phyloP scores from a whole-genome alignment of 2,797 vertebrate genomes.

The Oryzias sinensis region DNA sequence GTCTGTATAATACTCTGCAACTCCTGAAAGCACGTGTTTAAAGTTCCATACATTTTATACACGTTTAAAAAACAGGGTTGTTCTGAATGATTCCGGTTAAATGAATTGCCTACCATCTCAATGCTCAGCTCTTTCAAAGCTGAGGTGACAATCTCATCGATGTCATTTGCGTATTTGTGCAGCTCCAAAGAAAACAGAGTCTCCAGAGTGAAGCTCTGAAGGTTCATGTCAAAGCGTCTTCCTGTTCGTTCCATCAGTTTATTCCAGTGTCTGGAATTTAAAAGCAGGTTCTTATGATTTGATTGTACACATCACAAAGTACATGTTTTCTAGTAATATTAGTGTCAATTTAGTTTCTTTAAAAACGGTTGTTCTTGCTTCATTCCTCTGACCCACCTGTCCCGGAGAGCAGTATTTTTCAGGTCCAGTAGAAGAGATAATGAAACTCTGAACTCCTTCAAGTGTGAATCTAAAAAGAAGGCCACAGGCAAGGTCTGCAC shows the following conservation, averaged over 20 bases:
- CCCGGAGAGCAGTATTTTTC: conserved; percentile 91
- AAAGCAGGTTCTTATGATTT: conserved; percentile 3
- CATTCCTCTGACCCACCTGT: conserved; percentile 78
- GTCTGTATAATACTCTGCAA: conserved; percentile 89
- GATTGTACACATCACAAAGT: neutral
- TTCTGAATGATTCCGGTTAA: neutral
- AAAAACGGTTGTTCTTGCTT: neutral
- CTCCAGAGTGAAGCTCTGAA: conserved; percentile 89
- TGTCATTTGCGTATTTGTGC: conserved; percentile 82
- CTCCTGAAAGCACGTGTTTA: conserved; percentile 72
- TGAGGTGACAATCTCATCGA: conserved; percentile 87
- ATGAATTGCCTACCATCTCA: conserved; percentile 81
- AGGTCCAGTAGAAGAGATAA: conserved; percentile 90
- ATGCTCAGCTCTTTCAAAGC: conserved; percentile 93
- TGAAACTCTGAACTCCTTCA: conserved; percentile 94
- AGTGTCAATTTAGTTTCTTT: too few species aligned
- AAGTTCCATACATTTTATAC: neutral
- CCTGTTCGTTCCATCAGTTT: conserved; percentile 88
- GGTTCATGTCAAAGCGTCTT: conserved; percentile 87
- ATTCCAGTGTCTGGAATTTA: conserved; percentile 87
- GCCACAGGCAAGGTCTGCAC: conserved; percentile 80
- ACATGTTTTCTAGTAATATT: too few species aligned
- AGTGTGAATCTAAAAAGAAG: conserved; percentile 82
- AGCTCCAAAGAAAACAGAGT: conserved; percentile 98
- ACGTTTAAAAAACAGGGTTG: too few species aligned